Base-by-base conservation (phyloP, 2,888 invertebrate species). In the Latheticus oryzae region DNA sequence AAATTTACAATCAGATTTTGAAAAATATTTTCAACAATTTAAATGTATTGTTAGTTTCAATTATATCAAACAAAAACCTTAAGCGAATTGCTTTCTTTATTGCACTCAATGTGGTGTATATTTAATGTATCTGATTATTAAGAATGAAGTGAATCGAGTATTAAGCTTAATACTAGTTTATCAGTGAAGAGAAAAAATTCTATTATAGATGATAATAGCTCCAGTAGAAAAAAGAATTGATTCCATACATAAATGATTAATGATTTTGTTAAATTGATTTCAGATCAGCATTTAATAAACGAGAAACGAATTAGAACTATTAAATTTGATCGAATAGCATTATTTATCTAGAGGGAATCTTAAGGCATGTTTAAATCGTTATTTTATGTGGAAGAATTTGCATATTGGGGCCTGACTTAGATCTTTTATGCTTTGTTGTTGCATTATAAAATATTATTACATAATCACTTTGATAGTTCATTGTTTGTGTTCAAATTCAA, bases 1-100 rank as follows among this genome's bases (percentile, higher is more conserved):
- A 66, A 68, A 66, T 68, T 68, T 68, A 68, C 66, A 65, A 60
- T 64, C 58, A 63, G 65, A 66, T 64, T 66, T 68, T 66, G 65
- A 56, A 60, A n/a, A n/a, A n/a, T n/a, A n/a, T n/a, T n/a, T n/a
- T n/a, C n/a, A n/a, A n/a, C n/a, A n/a, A n/a, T n/a, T n/a, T n/a
- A n/a, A n/a, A n/a, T n/a, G n/a, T n/a, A n/a, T n/a, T n/a, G n/a
- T n/a, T n/a, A n/a, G n/a, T n/a, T n/a, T n/a, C n/a, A n/a, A n/a
- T n/a, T n/a, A n/a, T n/a, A n/a, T n/a, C n/a, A n/a, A n/a, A n/a
- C n/a, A n/a, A n/a, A n/a, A n/a, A n/a, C n/a, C n/a, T n/a, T n/a
- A n/a, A n/a, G n/a, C n/a, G n/a, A n/a, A n/a, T n/a, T n/a, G n/a
- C n/a, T n/a, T n/a, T n/a, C n/a, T n/a, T n/a, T n/a, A n/a, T n/a